Evolutionary conservation across 2,113 vertebrate genomes (phyloP), one percentile per base, ranked within the genome.

Genomic region (Gymnorhina tibicen): DNA sequence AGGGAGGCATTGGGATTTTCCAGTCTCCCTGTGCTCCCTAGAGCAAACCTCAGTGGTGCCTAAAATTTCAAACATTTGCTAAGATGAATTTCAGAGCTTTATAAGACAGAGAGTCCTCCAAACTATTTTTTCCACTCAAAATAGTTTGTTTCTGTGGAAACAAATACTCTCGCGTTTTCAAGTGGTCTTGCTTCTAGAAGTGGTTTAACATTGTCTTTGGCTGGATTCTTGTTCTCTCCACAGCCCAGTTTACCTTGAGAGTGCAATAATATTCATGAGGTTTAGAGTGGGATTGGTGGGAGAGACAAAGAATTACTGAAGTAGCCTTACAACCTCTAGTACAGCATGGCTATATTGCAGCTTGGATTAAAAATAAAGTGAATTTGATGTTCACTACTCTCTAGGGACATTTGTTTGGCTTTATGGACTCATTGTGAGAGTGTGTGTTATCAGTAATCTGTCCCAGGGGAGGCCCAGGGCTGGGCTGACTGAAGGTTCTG

Each of bases 281-380:
- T 84, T 87, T 86, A 93, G 39, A 44, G 32, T 63, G 13, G 44
- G 50, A 70, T 81, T 67, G 39, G 27, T 11, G 3, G 46, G 23
- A 19, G 35, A 84, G 23, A 58, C 39, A 39, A 39, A 72, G 52
- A 56, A 23, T 64, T 85, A 33, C 52, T 39, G 26, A 46, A 67
- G 58, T 46, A 91, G 23, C 66, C 73, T 96, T 83, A 47, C 41
- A 70, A 18, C 70, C 64, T 84, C 35, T 47, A 56, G 44, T 60
- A 44, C 6, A 81, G 56, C 37, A 35, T 60, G 39, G 28, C 66
- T 91, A 41, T 78, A 42, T 80, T 87, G 26, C 7, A 8, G 39
- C 49, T 74, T 60, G 63, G 70, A 85, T 93, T 85, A 92, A 91
- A 94, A 92, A 88, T 42, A 42, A 87, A 93, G 62, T 59, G 28